Evolutionary conservation across 2,888 invertebrate genomes (phyloP), one percentile per base, ranked within the genome.

Genomic region (Parnassius mnemosyne): DNA sequence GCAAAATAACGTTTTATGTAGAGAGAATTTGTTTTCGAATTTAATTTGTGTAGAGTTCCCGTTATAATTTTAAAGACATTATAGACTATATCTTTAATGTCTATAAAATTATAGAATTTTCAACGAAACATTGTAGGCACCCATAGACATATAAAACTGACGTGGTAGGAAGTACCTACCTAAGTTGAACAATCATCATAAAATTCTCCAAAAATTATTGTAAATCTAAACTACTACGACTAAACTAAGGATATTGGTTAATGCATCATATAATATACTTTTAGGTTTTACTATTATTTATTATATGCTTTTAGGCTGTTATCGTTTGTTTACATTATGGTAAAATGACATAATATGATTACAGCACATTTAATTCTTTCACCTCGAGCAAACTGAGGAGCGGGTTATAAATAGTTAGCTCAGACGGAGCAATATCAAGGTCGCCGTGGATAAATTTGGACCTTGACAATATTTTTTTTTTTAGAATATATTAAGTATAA

Each of bases 361-460:
- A 80, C 73, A 74, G 72, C 76, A 74, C 76, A 84, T 84, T 34
- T 81, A 80, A 82, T 79, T 80, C 80, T 78, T 83, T 81, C 79
- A 80, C 73, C 79, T 79, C 79, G 79, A 59, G 58, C 71, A 73
- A 81, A 80, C 83, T 80, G 75, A 78, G 78, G 76, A 78, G 74
- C 68, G 71, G 71, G 79, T 87, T 87, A 88, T 87, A 89, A 87
- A 88, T 89, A 88, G 83, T 78, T 46, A 75, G 79, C 80, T 80
- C 78, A 76, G 80, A 79, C 79, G 59, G 73, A 73, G 73, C 83
- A 87, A 80, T 84, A 87, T 89, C 89, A 89, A 89, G 89, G 89
- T 77, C 83, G 71, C 46, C 58, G 52, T 68, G 68, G 69, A 72
- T 79, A 74, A 76, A 77, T 80, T 74, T 69, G 72, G 69, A 71